These are phyloP conservation scores for Orthosia gothica DNA, from an alignment of 2,888 invertebrate species.

Conservation along the genomic window DNA sequence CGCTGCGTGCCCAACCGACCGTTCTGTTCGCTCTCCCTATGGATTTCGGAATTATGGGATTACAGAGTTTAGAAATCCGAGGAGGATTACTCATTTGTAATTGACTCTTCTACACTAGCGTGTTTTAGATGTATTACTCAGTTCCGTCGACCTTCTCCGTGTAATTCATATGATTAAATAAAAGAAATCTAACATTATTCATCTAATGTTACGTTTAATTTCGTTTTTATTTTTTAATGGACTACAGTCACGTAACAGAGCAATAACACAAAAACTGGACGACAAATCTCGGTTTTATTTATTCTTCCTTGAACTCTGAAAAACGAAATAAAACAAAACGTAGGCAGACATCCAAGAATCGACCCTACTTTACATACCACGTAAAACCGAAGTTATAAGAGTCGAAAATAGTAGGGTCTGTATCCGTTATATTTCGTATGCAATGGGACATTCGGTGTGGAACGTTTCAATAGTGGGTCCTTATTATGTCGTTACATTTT, in stretches of 20 bases:
- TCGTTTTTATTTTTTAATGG: slow-evolving; percentile 23
- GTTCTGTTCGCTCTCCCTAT: slow-evolving; percentile 75
- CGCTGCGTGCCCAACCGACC: slow-evolving; percentile 78
- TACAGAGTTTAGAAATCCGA: slow-evolving; percentile 57
- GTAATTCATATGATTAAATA: slow-evolving; percentile 42
- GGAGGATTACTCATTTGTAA: slow-evolving; percentile 45
- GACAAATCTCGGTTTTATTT: slow-evolving; percentile 32
- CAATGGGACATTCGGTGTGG: slow-evolving; percentile 59
- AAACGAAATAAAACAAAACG: slow-evolving; percentile 65
- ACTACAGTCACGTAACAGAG: slow-evolving; percentile 48
- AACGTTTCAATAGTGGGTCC: slow-evolving; percentile 62
- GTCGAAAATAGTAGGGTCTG: slow-evolving; percentile 49
- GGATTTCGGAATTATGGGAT: slow-evolving; percentile 74
- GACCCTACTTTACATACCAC: slow-evolving; percentile 70
- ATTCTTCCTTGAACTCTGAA: slow-evolving; percentile 43
- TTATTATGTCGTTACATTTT: slow-evolving; percentile 51
- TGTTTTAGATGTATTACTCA: slow-evolving; percentile 48
- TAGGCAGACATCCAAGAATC: slow-evolving; percentile 52
- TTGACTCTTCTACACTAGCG: slow-evolving; percentile 49
- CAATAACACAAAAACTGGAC: slow-evolving; percentile 17
- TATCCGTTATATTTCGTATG: slow-evolving; percentile 34
- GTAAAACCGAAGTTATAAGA: slow-evolving; percentile 66
- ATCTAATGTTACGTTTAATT: slow-evolving; percentile 29
- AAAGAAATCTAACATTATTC: slow-evolving; percentile 34
- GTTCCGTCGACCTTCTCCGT: slow-evolving; percentile 51